Base-by-base conservation (phyloP, 2,113 vertebrate genomes). In the Euleptes europaea region DNA sequence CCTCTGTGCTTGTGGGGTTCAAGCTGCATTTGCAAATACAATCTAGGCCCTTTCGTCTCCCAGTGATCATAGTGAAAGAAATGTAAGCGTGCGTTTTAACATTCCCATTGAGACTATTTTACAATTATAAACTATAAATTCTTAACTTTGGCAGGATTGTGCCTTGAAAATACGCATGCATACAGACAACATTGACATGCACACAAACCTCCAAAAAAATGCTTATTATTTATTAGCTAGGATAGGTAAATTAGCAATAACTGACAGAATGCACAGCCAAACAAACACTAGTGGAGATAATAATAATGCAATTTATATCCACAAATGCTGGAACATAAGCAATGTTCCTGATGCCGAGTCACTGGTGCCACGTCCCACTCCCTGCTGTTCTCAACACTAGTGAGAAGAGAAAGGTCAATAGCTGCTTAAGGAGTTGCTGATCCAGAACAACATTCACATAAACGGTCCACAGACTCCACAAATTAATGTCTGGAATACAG, bases 401-500 rank as follows among this genome's bases (percentile, higher is more conserved):
- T 4, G 2, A 78, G 47, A 0, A 0, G 65, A 19, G 14, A 19
- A 26, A 65, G 54, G 17, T 13, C n/a, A 33, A 8, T n/a, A 13
- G 13, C 31, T n/a, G 33, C 9, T 35, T 60, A 82, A 49, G 5
- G 28, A 40, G 47, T 12, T 54, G 38, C 26, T 42, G 49, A 82
- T 82, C 71, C 11, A 1, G 7, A 44, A 3, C 33, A 40, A 26
- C 4, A 63, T 80, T 57, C 47, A 1, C 28, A 44, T 73, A 73
- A 73, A 73, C 40, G 60, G 1, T 26, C 77, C 85, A 88, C 72
- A 54, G 66, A 71, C 15, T 21, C 42, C 13, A 60, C 63, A 35
- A 86, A 81, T 87, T 21, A 42, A 47, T 82, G 42, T 71, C n/a
- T 80, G 63, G 42, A 82, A 82, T 19, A 35, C 11, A 70, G 12